A percentile compares a stretch with the other conserved stretches of the same genome.
Evolutionary conservation across 1,140 invertebrate genomes (phyloP).

Genomic region (Rhynchophorus ferrugineus): DNA sequence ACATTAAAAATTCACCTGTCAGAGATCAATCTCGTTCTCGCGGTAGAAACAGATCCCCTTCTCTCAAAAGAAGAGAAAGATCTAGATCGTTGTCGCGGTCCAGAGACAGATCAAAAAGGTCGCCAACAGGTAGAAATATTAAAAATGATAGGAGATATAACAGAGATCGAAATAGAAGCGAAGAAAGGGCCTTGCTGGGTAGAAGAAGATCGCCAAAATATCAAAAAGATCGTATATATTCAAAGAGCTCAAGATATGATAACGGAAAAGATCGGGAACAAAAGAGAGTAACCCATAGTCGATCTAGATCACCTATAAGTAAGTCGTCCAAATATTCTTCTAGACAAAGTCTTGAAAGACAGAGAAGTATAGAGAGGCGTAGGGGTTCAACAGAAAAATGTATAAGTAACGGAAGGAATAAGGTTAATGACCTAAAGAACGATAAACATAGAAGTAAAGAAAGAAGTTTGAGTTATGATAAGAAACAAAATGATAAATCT

Average conservation of each 20-base stretch:
- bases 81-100: background rate
- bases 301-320: no score
- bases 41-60: constrained; percentile 6
- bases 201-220: background rate
- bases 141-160: background rate
- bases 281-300: no score
- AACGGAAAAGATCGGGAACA: background rate
- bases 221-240: background rate
- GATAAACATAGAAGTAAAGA: constrained; percentile 1
- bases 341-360: background rate
- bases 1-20: constrained; percentile 3
- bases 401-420: background rate
- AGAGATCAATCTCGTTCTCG: constrained; percentile 10
- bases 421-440: background rate
- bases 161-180: background rate
- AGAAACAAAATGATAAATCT: background rate
- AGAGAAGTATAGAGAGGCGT: background rate
- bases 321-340: no score
- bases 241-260: background rate
- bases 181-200: background rate
- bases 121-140: background rate
- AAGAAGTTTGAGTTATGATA: constrained; percentile 4
- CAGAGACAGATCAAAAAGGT: constrained; percentile 6
- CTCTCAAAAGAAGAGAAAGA: constrained; percentile 6
- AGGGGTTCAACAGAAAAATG: background rate